These are phyloP conservation scores for Maconellicoccus hirsutus DNA, from an alignment of 1,140 invertebrate genomes.

Conservation along the genomic window DNA sequence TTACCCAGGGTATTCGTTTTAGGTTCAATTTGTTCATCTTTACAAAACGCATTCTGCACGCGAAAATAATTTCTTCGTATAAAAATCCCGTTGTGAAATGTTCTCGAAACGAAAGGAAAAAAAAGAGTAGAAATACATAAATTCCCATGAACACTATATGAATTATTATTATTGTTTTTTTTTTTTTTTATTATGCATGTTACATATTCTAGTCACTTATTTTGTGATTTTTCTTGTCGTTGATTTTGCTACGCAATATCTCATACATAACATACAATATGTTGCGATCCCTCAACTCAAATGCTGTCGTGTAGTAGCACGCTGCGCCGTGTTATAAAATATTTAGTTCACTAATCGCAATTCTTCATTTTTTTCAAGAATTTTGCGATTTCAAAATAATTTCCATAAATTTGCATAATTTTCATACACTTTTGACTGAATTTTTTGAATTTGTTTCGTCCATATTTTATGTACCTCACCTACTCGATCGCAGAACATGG, in stretches of 20 bases:
- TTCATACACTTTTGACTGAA: neutral
- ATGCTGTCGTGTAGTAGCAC: constrained; percentile 11
- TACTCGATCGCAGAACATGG: neutral
- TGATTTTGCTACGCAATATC: neutral
- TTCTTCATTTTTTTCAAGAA: neutral
- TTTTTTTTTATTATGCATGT: neutral
- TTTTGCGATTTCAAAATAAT: neutral
- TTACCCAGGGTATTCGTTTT: neutral
- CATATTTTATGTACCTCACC: too few relatives aligned
- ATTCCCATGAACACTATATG: neutral
- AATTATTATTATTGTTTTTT: constrained; percentile 4
- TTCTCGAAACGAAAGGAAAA: neutral
- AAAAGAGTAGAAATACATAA: neutral
- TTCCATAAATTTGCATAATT: neutral
- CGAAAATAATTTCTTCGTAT: neutral
- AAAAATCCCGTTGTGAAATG: neutral
- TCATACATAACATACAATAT: too few relatives aligned
- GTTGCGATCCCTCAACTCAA: neutral
- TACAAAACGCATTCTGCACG: neutral
- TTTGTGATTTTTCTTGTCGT: neutral
- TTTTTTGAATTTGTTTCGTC: too few relatives aligned
- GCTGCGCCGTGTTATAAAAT: neutral
- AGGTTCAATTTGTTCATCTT: too few relatives aligned
- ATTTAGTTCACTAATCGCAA: neutral
- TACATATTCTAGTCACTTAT: neutral